Evolutionary conservation across 2,888 invertebrate genomes (phyloP), one percentile per base, ranked within the genome.

Genomic region (Scaptomyza caliginosa): DNA sequence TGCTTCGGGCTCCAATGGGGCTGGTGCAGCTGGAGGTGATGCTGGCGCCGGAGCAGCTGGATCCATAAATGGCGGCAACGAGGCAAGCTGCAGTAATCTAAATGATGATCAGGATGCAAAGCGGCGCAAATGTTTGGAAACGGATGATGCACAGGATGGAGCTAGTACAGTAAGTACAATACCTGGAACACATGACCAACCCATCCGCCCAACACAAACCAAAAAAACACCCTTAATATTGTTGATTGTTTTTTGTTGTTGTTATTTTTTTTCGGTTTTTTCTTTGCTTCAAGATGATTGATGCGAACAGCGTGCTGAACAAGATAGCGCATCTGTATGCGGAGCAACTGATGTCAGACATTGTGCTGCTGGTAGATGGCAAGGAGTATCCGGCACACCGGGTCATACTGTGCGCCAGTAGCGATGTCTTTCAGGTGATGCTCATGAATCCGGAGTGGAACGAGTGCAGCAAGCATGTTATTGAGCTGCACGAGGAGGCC

Each of bases 371-470:
- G 66, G 97, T 98, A 23, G 96, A 96, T 3, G 95, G 95, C 2
- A 93, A 94, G 42, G 94, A 95, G 60, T 98, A 96, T 91, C 96
- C 96, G 0, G 96, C 97, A 2, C 98, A 98, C 91, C 93, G 97
- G 66, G 94, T 98, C 6, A 97, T 98, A 83, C 93, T 98, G 4
- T 97, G 97, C 92, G 97, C 97, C 55, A 97, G 96, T 77, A 98
- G 98, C 91, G 98, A 98, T 92, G 98, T 98, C 43, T 98, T 98
- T 90, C 97, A 97, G 93, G 97, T 96, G n/a, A 98, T 98, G 98
- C 92, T 98, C 39, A 97, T 97, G 95, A 97, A 96, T 89, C 95
- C 97, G 0, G 96, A 96, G 88, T 98, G 98, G 98, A 95, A 94
- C 50, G 98, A 98, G 90, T 96, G 97, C 90, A 94, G 96, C 56